These are phyloP conservation scores for Capitulum mitella DNA, from an alignment of 2,888 invertebrate genomes.

Conservation along the genomic window DNA sequence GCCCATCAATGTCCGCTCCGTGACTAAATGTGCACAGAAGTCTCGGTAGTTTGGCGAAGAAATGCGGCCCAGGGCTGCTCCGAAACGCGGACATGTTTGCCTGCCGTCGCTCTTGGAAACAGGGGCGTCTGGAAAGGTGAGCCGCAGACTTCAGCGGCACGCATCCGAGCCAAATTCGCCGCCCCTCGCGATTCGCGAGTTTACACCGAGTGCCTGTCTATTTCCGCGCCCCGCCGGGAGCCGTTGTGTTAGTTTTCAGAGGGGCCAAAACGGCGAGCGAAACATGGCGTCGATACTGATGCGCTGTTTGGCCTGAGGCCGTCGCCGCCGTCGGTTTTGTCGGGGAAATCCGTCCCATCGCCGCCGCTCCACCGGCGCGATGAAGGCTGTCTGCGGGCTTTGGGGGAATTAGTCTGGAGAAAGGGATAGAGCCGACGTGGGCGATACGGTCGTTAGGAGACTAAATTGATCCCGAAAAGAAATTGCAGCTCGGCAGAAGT, in stretches of 20 bases:
- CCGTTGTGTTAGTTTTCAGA: background rate
- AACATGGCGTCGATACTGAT: background rate
- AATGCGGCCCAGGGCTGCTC: too few species aligned
- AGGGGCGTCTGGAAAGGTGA: too few species aligned
- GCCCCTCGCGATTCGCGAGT: background rate
- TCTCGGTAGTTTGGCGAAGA: too few species aligned
- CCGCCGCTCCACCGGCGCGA: too few species aligned
- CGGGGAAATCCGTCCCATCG: background rate
- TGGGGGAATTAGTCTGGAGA: background rate
- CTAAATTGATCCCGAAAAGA: background rate
- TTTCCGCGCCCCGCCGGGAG: background rate
- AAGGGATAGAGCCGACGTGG: background rate
- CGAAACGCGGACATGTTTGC: too few species aligned
- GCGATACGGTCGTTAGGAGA: background rate
- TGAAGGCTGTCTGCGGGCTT: too few species aligned
- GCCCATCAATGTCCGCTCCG: too few species aligned
- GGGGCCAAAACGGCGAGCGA: background rate
- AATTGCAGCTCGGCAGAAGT: too few species aligned
- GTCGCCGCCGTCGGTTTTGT: background rate
- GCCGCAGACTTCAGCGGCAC: too few species aligned
- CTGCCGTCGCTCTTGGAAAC: too few species aligned
- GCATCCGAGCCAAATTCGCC: too few species aligned
- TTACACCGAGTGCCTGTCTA: background rate
- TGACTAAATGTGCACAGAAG: too few species aligned
- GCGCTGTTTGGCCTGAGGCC: constrained; percentile 22